Evolutionary conservation across 1,140 invertebrate species (phyloP).

Genomic region (Idris sp.): DNA sequence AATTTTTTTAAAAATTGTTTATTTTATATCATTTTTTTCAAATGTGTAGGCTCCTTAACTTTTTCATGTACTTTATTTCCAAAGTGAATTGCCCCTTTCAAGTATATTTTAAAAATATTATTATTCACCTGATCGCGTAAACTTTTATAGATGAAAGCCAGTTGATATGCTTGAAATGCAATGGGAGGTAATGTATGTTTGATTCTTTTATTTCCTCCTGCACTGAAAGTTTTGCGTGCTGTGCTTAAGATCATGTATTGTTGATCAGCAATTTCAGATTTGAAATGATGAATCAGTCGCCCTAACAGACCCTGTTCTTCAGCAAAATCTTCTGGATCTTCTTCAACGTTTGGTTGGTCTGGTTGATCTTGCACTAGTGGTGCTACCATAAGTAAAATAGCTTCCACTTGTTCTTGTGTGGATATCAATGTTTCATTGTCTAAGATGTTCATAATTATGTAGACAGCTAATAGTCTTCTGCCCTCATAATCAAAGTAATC

Average conservation of each 20-base stretch:
- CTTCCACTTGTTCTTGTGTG: slow-evolving; percentile 91
- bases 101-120: no score
- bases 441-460: slow-evolving; percentile 91
- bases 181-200: slow-evolving; percentile 96
- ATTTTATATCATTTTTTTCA: no score
- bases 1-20: no score
- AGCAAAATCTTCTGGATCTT: slow-evolving; percentile 96
- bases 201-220: slow-evolving; percentile 92
- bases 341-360: slow-evolving; percentile 82
- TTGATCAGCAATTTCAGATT: slow-evolving; percentile 91
- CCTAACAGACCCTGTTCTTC: slow-evolving; percentile 96
- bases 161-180: slow-evolving; percentile 95
- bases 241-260: slow-evolving; percentile 94
- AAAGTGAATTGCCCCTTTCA: no score
- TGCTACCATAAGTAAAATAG: slow-evolving; percentile 88
- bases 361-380: slow-evolving; percentile 92
- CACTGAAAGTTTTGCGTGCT: slow-evolving; percentile 93
- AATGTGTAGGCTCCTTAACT: no score
- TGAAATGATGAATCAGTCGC: slow-evolving; percentile 93
- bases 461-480: slow-evolving; percentile 90
- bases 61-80: no score
- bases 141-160: slow-evolving; percentile 91
- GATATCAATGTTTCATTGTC: slow-evolving; percentile 93
- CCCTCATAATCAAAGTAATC: slow-evolving; percentile 94
- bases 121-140: slow-evolving; percentile 86